Base-by-base conservation (phyloP, 2,113 vertebrate species). In the Coryphaenoides rupestris region DNA sequence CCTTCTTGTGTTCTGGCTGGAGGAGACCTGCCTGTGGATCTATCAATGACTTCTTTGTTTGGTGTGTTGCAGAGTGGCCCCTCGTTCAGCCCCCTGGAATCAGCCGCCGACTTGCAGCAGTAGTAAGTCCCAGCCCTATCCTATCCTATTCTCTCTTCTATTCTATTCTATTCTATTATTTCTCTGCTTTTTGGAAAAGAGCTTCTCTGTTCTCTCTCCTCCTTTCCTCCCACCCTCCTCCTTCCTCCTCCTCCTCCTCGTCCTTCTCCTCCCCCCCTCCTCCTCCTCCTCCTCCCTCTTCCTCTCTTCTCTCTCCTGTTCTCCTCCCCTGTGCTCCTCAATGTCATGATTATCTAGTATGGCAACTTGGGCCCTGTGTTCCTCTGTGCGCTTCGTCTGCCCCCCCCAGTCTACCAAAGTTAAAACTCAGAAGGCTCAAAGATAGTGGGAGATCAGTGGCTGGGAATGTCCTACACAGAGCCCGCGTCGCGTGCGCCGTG, bases 101-200 rank as follows among this genome's bases (percentile, higher is more conserved):
- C 90, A 71, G 85, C 94, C 68, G 80, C 95, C 74, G 94, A 98
- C 78, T 93, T 91, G 84, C 93, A 94, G 83, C 89, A 93, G 87
- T 95, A 95, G 97, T 99, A 98, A 99, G 96, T 98, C 76, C 75
- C 74, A 21, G 49, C 19, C 63, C n/a, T n/a, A n/a, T n/a, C n/a
- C n/a, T n/a, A n/a, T n/a, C n/a, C n/a, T n/a, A n/a, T n/a, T n/a
- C n/a, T n/a, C n/a, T 46, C 3, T 2, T 74, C 16, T 47, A 63
- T 45, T 14, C 40, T 73, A 23, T 74, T 57, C 46, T 9, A n/a
- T n/a, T n/a, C n/a, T n/a, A n/a, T n/a, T n/a, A n/a, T 40, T 5
- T 26, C 55, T 65, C 13, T 61, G 58, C 55, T 59, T 52, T 19
- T 65, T 21, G 5, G n/a, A n/a, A 55, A 55, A 55, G 21, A 14